These are phyloP conservation scores for Crenuchus spilurus DNA, from an alignment of 2,797 vertebrate genomes.

Conservation along the genomic window DNA sequence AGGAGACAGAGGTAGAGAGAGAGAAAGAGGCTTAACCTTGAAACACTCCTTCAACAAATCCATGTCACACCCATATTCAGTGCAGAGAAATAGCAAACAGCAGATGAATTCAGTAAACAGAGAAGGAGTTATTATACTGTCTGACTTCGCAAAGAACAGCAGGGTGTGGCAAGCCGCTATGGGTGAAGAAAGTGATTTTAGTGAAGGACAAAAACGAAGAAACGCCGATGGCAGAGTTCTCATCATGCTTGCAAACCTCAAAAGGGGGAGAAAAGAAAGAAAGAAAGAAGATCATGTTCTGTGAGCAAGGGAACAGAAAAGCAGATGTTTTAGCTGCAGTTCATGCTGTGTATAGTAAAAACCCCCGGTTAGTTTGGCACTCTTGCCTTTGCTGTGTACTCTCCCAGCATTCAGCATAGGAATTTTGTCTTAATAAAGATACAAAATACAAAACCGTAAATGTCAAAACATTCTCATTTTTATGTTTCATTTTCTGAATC, in stretches of 20 bases:
- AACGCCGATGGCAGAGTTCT: conserved; percentile 36
- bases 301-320: conserved; percentile 9
- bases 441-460: conserved; percentile 44
- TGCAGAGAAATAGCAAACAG: conserved; percentile 56
- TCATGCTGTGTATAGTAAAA: conserved; percentile 12
- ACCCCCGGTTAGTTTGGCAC: not conserved
- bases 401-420: conserved; percentile 34
- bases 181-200: conserved; percentile 59
- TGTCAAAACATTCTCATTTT: conserved; percentile 47
- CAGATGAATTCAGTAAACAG: conserved; percentile 55
- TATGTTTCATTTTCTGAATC: conserved; percentile 27
- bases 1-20: no score
- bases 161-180: conserved; percentile 67
- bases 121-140: conserved; percentile 60
- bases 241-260: not conserved
- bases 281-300: not conserved
- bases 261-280: not conserved
- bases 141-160: conserved; percentile 58
- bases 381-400: conserved; percentile 21
- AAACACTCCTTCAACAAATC: conserved; percentile 45
- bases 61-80: conserved; percentile 55
- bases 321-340: conserved; percentile 22
- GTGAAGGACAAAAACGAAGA: conserved; percentile 48
- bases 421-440: conserved; percentile 49
- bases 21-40: conserved; percentile 39